These are phyloP conservation scores for Tetrao urogallus DNA, from an alignment of 2,113 vertebrate genomes.

Conservation along the genomic window DNA sequence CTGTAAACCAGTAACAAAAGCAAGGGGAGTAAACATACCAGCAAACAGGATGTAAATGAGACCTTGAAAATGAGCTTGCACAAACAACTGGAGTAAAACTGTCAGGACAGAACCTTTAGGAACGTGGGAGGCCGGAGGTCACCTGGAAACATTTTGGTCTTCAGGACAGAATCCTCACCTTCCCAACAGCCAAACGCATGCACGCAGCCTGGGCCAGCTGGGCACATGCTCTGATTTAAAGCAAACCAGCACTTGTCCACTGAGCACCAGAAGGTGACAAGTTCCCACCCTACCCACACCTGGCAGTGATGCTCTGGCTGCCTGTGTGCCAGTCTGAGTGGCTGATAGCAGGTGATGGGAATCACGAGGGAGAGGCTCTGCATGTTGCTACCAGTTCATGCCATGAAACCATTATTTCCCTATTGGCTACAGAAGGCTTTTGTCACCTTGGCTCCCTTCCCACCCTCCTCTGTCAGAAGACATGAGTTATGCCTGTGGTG, in stretches of 20 bases:
- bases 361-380: background rate
- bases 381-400: background rate
- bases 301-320: background rate
- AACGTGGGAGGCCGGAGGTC: background rate
- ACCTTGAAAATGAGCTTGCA: background rate
- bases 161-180: rapidly evolving
- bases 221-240: background rate
- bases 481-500: background rate
- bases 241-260: background rate
- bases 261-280: background rate
- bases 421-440: background rate
- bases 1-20: background rate
- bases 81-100: background rate
- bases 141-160: background rate
- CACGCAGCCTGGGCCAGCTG: background rate
- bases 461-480: background rate
- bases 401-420: background rate
- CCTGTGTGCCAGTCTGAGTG: background rate
- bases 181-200: background rate
- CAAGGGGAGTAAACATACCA: background rate
- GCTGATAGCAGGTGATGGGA: background rate
- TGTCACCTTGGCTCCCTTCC: background rate
- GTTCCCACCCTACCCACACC: background rate
- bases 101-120: background rate
- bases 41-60: background rate